Conservation (phyloP, 2,797 vertebrate species). For the Argentina silus region DNA sequence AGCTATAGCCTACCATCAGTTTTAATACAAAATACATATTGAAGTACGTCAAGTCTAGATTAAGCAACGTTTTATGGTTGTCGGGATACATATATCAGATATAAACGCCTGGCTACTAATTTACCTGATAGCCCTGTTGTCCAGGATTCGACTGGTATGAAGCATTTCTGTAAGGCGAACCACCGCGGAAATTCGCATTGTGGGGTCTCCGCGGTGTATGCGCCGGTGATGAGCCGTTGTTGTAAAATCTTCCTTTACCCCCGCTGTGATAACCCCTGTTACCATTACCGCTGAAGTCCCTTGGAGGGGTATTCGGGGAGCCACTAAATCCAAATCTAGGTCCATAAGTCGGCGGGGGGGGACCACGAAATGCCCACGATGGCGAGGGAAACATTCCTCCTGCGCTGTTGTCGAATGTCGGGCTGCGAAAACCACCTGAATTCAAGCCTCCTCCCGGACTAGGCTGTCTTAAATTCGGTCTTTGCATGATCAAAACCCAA, state of each 20-base stretch:
- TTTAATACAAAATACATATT: too few relatives aligned
- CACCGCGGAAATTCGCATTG: neutral
- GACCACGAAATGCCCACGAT: neutral
- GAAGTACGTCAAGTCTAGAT: too few relatives aligned
- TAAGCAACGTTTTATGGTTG: neutral
- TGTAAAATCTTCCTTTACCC: neutral
- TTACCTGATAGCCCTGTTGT: slow-evolving; percentile 5
- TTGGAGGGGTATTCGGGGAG: neutral
- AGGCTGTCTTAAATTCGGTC: neutral
- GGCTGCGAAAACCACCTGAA: neutral
- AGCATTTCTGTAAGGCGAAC: neutral
- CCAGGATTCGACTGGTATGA: neutral
- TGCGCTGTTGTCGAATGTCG: neutral
- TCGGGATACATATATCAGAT: too few relatives aligned
- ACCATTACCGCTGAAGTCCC: neutral
- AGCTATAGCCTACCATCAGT: too few relatives aligned
- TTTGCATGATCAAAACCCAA: neutral
- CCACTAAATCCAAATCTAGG: neutral
- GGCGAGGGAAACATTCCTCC: neutral
- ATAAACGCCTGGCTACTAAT: neutral
- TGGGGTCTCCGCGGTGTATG: neutral
- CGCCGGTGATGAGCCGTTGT: neutral
- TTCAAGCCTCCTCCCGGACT: neutral
- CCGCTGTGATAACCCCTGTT: neutral
- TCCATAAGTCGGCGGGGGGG: neutral